Evolutionary conservation across 2,797 vertebrate species (phyloP).

Genomic region (Lacerta agilis): DNA sequence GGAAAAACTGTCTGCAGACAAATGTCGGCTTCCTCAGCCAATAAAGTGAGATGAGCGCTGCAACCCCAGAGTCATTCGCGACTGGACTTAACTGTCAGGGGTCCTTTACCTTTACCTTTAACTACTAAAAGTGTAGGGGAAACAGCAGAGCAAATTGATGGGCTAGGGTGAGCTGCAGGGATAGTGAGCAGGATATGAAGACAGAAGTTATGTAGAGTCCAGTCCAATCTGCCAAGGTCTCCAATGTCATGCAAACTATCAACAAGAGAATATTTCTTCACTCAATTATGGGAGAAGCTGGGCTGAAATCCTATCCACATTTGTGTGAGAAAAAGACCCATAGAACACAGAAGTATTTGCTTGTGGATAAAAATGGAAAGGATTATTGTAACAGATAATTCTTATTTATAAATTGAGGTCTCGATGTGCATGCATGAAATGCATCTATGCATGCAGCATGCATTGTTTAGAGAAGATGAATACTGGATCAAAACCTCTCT

Average conservation of each 20-base stretch:
- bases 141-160: neutral
- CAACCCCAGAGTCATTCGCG: too few relatives aligned
- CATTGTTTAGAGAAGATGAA: neutral
- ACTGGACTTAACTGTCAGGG: too few relatives aligned
- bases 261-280: neutral
- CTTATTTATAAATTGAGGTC: neutral
- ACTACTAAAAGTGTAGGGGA: neutral
- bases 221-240: neutral
- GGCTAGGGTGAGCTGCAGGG: neutral
- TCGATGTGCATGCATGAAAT: neutral
- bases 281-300: too few relatives aligned
- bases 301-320: neutral
- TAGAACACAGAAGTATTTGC: neutral
- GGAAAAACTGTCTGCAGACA: too few relatives aligned
- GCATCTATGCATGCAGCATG: neutral
- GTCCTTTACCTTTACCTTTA: too few relatives aligned
- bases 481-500: neutral
- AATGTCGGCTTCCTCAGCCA: too few relatives aligned
- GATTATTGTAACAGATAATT: neutral
- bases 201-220: neutral
- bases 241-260: neutral
- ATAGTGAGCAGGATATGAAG: neutral
- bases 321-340: neutral
- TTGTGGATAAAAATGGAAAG: neutral
- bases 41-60: too few relatives aligned